A percentile compares a stretch with the other conserved stretches of the same genome.
phyloP scores from a whole-genome alignment of 2,888 invertebrate species.

The Drosophila flavopinicola region DNA sequence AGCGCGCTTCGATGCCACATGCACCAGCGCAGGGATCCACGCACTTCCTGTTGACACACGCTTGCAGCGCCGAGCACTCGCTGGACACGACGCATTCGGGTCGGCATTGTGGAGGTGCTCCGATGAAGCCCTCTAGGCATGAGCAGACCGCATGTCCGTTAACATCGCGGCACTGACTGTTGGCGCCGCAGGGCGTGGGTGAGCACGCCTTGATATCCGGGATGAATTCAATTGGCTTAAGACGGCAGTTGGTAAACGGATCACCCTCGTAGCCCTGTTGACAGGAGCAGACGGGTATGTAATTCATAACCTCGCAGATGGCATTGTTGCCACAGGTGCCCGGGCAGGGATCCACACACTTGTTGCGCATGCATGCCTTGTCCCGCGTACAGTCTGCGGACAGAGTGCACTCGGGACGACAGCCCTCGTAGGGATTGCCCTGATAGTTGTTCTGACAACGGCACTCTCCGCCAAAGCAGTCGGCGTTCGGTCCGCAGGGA shows the following conservation, averaged over 20 bases:
- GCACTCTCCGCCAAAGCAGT: constrained; percentile 93
- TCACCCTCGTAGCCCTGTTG: constrained; percentile 91
- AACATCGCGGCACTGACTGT: constrained; percentile 89
- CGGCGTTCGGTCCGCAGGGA: constrained; percentile 93
- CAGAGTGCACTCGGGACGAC: constrained; percentile 91
- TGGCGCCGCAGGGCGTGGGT: constrained; percentile 91
- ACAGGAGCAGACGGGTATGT: constrained; percentile 92
- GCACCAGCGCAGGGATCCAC: constrained; percentile 92
- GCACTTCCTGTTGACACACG: constrained; percentile 92
- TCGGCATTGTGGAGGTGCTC: constrained; percentile 92
- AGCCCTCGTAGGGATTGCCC: constrained; percentile 92
- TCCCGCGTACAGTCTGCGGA: constrained; percentile 91
- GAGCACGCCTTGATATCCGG: constrained; percentile 86
- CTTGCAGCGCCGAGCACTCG: constrained; percentile 92
- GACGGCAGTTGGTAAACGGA: constrained; percentile 89
- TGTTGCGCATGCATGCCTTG: constrained; percentile 90
- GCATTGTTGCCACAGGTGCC: constrained; percentile 92
- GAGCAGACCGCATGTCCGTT: constrained; percentile 91
- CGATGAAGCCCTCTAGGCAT: constrained; percentile 90
- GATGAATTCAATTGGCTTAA: constrained; percentile 86
- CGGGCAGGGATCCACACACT: constrained; percentile 90
- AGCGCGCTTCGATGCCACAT: constrained; percentile 91
- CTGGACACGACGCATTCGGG: constrained; percentile 93
- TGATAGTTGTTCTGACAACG: constrained; percentile 91
- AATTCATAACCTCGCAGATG: constrained; percentile 91